Base-by-base conservation (phyloP, 2,113 vertebrate species). In the Stegastes partitus region DNA sequence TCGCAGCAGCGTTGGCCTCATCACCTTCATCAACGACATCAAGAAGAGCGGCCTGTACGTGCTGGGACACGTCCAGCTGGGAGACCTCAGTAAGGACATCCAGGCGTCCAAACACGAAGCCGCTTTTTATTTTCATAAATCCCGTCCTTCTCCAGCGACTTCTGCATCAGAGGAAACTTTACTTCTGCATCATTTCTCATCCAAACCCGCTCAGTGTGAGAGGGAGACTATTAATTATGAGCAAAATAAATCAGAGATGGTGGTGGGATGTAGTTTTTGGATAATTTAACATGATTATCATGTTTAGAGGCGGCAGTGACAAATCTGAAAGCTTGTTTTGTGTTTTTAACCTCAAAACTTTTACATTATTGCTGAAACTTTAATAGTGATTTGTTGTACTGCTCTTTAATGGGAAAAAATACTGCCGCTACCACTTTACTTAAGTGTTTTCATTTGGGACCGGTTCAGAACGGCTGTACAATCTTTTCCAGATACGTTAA, bases 41-140 rank as follows among this genome's bases (percentile, higher is more conserved):
- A 99, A 99, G 93, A 99, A 99, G 85, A 99, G 98, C 0, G 98
- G 98, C 45, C 96, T 99, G 2, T 99, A 99, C 0, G 96, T 99
- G 44, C 93, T 99, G 72, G 98, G 97, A 62, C 97, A 99, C 0
- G 95, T 99, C 0, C 96, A 96, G 55, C 93, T 98, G 1, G 96
- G 97, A 76, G 95, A 98, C 67, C 94, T 99, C 18, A 96, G 98
- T 99, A 93, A 96, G 96, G 16, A 80, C 14, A 3, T n/a, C 12
- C 11, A 7, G 21, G 19, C 11, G 22, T 65, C 0, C 1, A 34
- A 9, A 34, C 31, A 42, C 39, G 14, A 12, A 42, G 3, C 39
- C 12, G 28, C 28, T 26, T 44, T 73, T 22, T 19, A 11, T 19
- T 21, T 54, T 45, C 18, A 19, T 64, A 0, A 54, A n/a, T 23